Base-by-base conservation (phyloP, 2,113 vertebrate species). In the Poecilia latipinna region DNA sequence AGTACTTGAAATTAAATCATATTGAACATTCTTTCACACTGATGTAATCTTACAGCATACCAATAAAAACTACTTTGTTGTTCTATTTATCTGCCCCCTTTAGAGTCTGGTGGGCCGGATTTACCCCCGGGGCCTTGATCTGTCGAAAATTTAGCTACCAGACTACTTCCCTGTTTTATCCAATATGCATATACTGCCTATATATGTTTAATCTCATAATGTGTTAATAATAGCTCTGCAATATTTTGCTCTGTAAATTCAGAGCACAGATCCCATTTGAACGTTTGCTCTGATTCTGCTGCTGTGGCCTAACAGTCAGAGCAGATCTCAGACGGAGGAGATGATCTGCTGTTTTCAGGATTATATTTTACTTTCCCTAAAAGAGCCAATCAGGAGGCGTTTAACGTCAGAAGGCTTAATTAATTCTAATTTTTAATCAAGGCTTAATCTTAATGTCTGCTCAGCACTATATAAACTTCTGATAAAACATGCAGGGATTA, bases 351-450 rank as follows among this genome's bases (percentile, higher is more conserved):
- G 66, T 63, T 79, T 29, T 70, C 65, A 86, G 76, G 61, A 68
- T 75, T 33, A 62, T 68, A 57, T 68, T 78, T 79, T 70, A 62
- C 75, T 73, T 74, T 22, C 35, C 19, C 51, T 39, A 61, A 57
- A 32, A 42, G 24, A 85, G 69, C 78, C 71, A 84, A 82, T 86
- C 82, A 64, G 71, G 35, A 60, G 74, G 62, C 11, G 61, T 42
- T 65, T 39, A 73, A 71, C 86, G 82, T 89, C 74, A 83, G 83
- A 86, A 74, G 71, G 83, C 62, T 85, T 51, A 84, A 86, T 84
- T 86, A 82, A 79, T 88, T 86, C 67, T 81, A 51, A 31, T 75
- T 81, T 86, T 79, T 89, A 89, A 89, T 90, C 83, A 77, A 81
- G 64, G 22, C 77, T 81, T 89, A 82, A 89, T 90, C 87, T 90